Evolutionary conservation across 1,140 invertebrate species (phyloP).

Genomic region (Pseudomyrmex gracilis): DNA sequence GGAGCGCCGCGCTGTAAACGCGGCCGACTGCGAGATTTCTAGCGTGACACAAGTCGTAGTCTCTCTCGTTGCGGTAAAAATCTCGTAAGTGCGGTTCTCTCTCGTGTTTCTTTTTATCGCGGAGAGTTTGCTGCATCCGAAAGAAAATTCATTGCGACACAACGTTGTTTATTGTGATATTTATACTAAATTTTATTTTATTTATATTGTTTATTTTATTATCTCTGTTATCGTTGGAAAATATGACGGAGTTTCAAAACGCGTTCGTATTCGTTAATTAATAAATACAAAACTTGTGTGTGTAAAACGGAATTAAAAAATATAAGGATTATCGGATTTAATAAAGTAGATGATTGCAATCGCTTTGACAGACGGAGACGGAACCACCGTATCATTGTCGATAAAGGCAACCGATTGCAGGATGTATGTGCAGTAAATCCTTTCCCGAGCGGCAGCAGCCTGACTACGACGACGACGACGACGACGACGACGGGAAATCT

Average conservation of each 20-base stretch:
- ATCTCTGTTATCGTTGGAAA: background rate
- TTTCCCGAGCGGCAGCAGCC: slow-evolving; percentile 31
- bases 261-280: background rate
- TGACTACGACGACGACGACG: background rate
- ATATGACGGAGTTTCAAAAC: background rate
- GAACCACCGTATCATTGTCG: slow-evolving; percentile 25
- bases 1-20: slow-evolving; percentile 52
- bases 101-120: slow-evolving; percentile 28
- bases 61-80: slow-evolving; percentile 12
- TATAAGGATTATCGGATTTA: background rate
- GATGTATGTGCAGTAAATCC: slow-evolving; percentile 50
- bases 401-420: slow-evolving; percentile 39
- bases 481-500: slow-evolving; percentile 43
- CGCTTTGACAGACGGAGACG: slow-evolving; percentile 10
- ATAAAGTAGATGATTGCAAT: slow-evolving; percentile 6
- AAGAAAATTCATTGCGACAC: no score
- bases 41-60: slow-evolving; percentile 46
- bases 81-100: background rate
- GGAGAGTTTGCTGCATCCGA: background rate
- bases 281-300: background rate
- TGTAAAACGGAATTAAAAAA: no score
- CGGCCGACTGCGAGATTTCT: slow-evolving; percentile 56
- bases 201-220: background rate
- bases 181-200: background rate
- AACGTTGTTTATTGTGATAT: background rate